Base-by-base conservation (phyloP, 2,797 vertebrate species). In the Notolabrus celidotus region DNA sequence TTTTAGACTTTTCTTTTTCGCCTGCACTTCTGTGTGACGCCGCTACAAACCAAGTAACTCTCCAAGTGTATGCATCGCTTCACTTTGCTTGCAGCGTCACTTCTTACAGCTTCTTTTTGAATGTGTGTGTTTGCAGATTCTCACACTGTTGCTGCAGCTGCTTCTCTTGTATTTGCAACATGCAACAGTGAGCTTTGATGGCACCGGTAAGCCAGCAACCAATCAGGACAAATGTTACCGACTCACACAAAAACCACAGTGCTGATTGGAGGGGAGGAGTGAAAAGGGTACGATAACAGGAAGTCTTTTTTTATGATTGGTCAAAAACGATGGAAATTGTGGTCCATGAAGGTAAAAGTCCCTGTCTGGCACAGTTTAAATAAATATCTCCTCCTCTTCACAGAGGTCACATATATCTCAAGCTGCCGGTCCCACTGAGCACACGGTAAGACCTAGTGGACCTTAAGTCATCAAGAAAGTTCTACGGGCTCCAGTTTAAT, bases 401-500 rank as follows among this genome's bases (percentile, higher is more conserved):
- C 87, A 73, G 88, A 92, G 85, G 91, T 88, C 80, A 90, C 73
- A 77, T 86, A 89, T 85, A 88, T 88, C 67, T 90, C 83, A 77
- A 88, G 80, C 92, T 94, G 94, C 91, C 92, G 80, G 86, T 83
- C 84, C 74, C 83, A 83, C 87, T 81, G 87, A 87, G 71, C 64
- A 53, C 84, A 55, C 76, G 86, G 83, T 85, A 94, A 94, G 92
- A 94, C 94, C 92, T 93, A 92, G 90, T 92, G 93, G 95, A 96
- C 95, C 94, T 93, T 80, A 58, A 83, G 80, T 95, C 93, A 94
- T 93, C 86, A 87, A 95, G 94, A 96, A 93, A 94, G 93, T 95
- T 95, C 93, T 93, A 96, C 95, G 96, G 96, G 96, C 96, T 99
- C 97, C 97, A 99, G 97, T 99, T 99, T 97, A 96, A 96, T 96